Base-by-base conservation (phyloP, 2,888 invertebrate species). In the Byasa hedistus region DNA sequence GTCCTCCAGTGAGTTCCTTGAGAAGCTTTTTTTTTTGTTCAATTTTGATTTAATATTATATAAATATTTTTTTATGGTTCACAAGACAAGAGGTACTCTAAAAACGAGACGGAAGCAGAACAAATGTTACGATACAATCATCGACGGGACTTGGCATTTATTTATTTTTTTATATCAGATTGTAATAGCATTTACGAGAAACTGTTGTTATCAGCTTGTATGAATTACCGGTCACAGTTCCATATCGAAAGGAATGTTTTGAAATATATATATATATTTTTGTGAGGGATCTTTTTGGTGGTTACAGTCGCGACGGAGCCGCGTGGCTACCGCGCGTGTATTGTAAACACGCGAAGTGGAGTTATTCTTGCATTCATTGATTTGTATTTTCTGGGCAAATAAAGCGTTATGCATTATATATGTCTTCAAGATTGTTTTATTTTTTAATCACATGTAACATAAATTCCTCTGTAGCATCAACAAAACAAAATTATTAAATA, bases 371-470 rank as follows among this genome's bases (percentile, higher is more conserved):
- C 86, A 87, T 86, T 85, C 82, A 87, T 90, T 88, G 75, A 86
- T 89, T 90, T 90, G 85, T 91, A 90, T 89, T 88, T 87, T 87
- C 87, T 87, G 90, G 91, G 89, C 88, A 86, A 91, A 89, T 91
- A 91, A 91, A 91, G 87, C 85, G 85, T 85, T 89, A 84, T 86
- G 85, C 85, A 83, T 87, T 86, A 83, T 69, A 79, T 76, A 56
- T 66, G 66, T 73, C 81, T 78, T 17, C 17, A 44, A 44, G 44
- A 17, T 44, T 44, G 44, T 44, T 44, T 44, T 44, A 44, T 44
- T 44, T 44, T 4, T 44, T 15, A 44, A 44, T 44, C 17, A 44
- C 0, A 10, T 1, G 7, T 32, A 32, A 32, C 8, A 10, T 32
- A 32, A 10, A 32, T 32, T 10, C 10, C 8, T 7, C 10, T 1